Evolutionary conservation across 2,113 vertebrate species (phyloP).

Genomic region (Scytalopus superciliaris): DNA sequence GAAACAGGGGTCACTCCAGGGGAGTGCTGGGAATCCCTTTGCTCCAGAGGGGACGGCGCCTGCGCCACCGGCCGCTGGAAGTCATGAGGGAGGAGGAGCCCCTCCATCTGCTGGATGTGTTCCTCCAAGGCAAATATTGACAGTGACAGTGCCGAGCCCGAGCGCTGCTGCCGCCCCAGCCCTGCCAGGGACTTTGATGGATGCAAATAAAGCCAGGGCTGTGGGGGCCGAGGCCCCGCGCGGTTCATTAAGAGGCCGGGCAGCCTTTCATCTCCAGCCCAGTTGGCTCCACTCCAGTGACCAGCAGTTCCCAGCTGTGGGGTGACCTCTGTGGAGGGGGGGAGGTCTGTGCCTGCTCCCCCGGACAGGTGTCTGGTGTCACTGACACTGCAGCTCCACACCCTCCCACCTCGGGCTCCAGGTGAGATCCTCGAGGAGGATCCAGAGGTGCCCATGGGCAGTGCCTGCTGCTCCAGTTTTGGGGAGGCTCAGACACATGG

Average conservation of each 20-base stretch:
- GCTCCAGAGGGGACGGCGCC: background rate
- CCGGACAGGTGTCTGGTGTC: background rate
- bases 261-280: background rate
- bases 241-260: background rate
- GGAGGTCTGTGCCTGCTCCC: background rate
- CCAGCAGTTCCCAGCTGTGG: background rate
- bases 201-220: accelerated
- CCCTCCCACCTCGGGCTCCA: accelerated
- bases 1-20: background rate
- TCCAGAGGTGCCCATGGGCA: accelerated
- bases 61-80: accelerated
- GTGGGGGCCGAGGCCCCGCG: background rate
- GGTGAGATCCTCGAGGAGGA: background rate
- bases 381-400: accelerated
- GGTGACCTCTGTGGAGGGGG: background rate
- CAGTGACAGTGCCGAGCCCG: background rate
- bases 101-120: accelerated
- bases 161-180: background rate
- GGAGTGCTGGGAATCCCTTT: background rate
- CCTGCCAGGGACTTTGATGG: background rate
- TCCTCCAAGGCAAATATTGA: background rate
- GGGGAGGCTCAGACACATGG: accelerated
- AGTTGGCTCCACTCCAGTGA: background rate
- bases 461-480: background rate
- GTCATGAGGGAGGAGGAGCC: background rate